Percentiles rank a stretch among this genome's conserved stretches.
These are phyloP conservation scores for Pterophyllum scalare DNA, from an alignment of 2,113 vertebrate genomes.

Conservation along the genomic window DNA sequence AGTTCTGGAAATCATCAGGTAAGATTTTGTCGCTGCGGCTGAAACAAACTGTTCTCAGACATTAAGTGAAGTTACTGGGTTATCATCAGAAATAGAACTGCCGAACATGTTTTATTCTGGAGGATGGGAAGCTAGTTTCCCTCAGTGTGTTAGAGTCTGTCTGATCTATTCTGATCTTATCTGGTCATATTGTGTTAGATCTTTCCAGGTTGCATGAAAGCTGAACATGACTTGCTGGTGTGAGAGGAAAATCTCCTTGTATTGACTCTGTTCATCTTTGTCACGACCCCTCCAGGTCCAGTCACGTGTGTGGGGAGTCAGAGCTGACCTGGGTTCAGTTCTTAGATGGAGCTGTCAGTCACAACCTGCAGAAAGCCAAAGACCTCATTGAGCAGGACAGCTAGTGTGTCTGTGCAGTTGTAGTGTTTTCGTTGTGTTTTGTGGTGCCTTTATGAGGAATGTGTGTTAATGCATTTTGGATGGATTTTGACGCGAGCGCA, in stretches of 20 bases:
- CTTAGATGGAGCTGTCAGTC: conserved; percentile 85
- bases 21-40: conserved; percentile 44
- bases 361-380: conserved; percentile 91
- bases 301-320: conserved; percentile 87
- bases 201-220: background rate
- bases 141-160: background rate
- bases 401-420: conserved; percentile 19
- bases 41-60: background rate
- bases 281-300: conserved; percentile 78
- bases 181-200: background rate
- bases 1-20: conserved; percentile 89
- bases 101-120: no score
- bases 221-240: background rate
- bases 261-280: background rate
- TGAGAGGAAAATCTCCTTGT: background rate
- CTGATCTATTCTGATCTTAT: background rate
- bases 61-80: background rate
- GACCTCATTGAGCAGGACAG: conserved; percentile 79
- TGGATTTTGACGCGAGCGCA: background rate
- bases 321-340: conserved; percentile 92
- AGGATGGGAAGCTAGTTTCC: no score
- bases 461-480: background rate
- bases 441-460: background rate
- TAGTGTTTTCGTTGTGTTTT: background rate
- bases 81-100: background rate